Evolutionary conservation across 2,888 invertebrate genomes (phyloP).

Genomic region (Drosophila subsilvestris): DNA sequence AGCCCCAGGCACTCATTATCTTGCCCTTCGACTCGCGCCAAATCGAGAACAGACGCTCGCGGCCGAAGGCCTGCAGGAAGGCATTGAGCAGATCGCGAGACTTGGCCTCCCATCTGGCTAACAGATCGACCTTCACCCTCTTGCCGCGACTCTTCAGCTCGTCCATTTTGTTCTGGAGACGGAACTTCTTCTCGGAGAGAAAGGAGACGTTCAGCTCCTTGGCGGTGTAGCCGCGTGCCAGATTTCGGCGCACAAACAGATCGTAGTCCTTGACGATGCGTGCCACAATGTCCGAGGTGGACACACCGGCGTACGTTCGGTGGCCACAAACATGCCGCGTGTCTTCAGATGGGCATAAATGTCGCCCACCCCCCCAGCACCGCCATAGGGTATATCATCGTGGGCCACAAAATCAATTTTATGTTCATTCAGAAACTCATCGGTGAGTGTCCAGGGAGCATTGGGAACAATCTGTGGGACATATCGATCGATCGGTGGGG

Average conservation of each 20-base stretch:
- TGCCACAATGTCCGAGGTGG: slow-evolving; percentile 98
- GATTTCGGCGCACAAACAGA: slow-evolving; percentile 97
- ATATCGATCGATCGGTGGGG: neutral
- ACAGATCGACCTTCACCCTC: slow-evolving; percentile 93
- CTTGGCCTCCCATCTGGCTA: slow-evolving; percentile 99
- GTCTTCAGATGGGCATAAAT: slow-evolving; percentile 96
- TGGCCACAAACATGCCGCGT: slow-evolving; percentile 98
- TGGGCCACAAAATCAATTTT: slow-evolving; percentile 99
- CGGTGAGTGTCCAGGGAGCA: slow-evolving; percentile 97
- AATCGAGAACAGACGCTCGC: slow-evolving; percentile 92
- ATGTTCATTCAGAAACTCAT: slow-evolving; percentile 94
- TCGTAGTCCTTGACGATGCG: slow-evolving; percentile 99
- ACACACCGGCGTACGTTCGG: slow-evolving; percentile 96
- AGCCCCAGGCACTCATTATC: slow-evolving; percentile 94
- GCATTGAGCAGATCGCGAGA: slow-evolving; percentile 97
- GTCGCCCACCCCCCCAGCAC: slow-evolving; percentile 90
- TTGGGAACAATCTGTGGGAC: slow-evolving; percentile 88
- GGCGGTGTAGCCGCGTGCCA: slow-evolving; percentile 97
- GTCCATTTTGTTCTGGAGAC: slow-evolving; percentile 97
- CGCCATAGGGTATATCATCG: slow-evolving; percentile 96
- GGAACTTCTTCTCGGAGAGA: slow-evolving; percentile 97
- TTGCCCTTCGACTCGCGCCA: slow-evolving; percentile 95
- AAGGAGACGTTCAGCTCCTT: slow-evolving; percentile 99
- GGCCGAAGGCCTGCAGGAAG: slow-evolving; percentile 95
- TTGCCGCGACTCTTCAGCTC: slow-evolving; percentile 96